phyloP scores from a whole-genome alignment of 37 sponge, comb jelly and placozoan genomes.

The Haliclona indistincta region DNA sequence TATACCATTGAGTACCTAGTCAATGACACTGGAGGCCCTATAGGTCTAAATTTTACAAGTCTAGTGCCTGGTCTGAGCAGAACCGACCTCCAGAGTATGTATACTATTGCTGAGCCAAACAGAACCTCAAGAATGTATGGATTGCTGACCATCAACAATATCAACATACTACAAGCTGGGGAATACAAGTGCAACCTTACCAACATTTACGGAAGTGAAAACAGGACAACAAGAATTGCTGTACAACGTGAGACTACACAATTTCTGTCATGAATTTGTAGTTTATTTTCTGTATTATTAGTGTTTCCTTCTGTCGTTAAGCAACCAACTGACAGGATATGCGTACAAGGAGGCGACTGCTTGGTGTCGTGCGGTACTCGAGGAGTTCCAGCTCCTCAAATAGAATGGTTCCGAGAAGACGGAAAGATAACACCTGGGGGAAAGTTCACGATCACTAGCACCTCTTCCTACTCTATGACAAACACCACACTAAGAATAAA shows the following conservation, averaged over 20 bases:
- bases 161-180: not conserved
- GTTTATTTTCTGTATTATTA: not conserved
- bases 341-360: not conserved
- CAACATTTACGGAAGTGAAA: not conserved
- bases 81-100: not conserved
- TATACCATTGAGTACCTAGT: not conserved
- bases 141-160: not conserved
- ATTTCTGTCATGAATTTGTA: not conserved
- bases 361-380: too few species aligned
- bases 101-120: not conserved
- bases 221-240: not conserved
- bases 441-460: too few species aligned
- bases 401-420: too few species aligned
- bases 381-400: too few species aligned
- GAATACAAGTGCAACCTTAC: not conserved
- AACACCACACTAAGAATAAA: too few species aligned
- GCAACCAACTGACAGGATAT: not conserved
- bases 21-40: not conserved
- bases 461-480: too few species aligned
- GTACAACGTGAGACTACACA: slow-evolving; percentile 18
- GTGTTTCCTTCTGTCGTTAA: not conserved
- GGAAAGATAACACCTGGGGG: too few species aligned
- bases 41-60: not conserved
- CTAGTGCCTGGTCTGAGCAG: not conserved
- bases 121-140: not conserved